These are phyloP conservation scores for Caenorhabditis sp. DNA, from an alignment of 2,888 invertebrate genomes.

Conservation along the genomic window DNA sequence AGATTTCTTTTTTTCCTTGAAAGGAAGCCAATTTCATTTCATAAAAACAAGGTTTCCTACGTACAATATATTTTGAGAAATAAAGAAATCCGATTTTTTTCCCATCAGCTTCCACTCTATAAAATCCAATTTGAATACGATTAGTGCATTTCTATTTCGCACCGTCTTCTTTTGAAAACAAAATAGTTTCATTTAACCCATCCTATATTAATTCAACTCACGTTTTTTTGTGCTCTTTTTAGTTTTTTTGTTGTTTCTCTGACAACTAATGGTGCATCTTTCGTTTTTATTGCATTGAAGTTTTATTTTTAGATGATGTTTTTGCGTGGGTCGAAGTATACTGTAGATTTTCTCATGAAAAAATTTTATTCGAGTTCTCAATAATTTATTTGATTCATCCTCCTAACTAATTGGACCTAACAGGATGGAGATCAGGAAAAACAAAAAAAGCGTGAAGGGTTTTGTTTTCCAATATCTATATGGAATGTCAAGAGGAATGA, in stretches of 20 bases:
- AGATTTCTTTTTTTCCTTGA: background rate
- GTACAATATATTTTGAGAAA: background rate
- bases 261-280: background rate
- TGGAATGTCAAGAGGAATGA: too few species aligned
- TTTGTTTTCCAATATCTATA: too few species aligned
- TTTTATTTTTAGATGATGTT: background rate
- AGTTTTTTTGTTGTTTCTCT: background rate
- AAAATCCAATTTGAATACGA: background rate
- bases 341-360: too few species aligned
- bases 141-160: background rate
- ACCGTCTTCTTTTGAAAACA: background rate
- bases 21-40: background rate
- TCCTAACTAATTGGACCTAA: too few species aligned
- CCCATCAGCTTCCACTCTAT: background rate
- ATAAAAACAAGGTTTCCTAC: background rate
- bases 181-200: background rate
- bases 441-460: too few species aligned
- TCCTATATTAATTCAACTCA: background rate
- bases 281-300: background rate
- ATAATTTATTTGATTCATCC: too few species aligned
- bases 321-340: background rate
- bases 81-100: background rate
- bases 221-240: background rate
- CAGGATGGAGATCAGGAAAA: too few species aligned
- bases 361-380: too few species aligned